phyloP scores from a whole-genome alignment of 1,140 invertebrate species.

The Drosophila arizonae region DNA sequence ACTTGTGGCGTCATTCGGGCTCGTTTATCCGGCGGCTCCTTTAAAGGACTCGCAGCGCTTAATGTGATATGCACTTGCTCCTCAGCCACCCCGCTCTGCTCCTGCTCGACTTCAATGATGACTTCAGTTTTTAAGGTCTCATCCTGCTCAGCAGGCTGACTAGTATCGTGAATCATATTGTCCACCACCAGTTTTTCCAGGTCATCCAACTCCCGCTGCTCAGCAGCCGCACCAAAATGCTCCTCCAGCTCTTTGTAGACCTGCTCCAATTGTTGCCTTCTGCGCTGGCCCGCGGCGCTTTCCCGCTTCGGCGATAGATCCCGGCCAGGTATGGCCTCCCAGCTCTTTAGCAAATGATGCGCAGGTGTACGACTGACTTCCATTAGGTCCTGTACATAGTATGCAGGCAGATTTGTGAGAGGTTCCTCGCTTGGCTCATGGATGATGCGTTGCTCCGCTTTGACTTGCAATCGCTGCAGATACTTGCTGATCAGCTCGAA shows the following conservation, averaged over 20 bases:
- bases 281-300: not conserved
- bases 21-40: constrained; percentile 61
- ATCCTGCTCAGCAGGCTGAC: not conserved
- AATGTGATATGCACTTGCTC: not conserved
- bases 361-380: constrained; percentile 50
- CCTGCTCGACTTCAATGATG: not conserved
- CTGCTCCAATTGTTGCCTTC: constrained; percentile 34
- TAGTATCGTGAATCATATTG: constrained; percentile 55
- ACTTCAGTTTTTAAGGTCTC: not conserved
- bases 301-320: constrained; percentile 58
- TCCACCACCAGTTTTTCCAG: constrained; percentile 50
- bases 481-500: constrained; percentile 44
- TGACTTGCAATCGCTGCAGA: constrained; percentile 11
- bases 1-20: constrained; percentile 6
- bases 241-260: constrained; percentile 53
- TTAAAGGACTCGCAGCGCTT: constrained; percentile 30
- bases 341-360: constrained; percentile 65
- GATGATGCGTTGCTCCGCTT: constrained; percentile 18
- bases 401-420: constrained; percentile 32
- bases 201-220: constrained; percentile 46
- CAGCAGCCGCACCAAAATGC: constrained; percentile 32
- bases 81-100: not conserved
- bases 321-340: constrained; percentile 64
- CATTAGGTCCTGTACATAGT: constrained; percentile 63
- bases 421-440: constrained; percentile 23